These are phyloP conservation scores for Zaprionus vittiger DNA, from an alignment of 1,140 invertebrate genomes.

Conservation along the genomic window DNA sequence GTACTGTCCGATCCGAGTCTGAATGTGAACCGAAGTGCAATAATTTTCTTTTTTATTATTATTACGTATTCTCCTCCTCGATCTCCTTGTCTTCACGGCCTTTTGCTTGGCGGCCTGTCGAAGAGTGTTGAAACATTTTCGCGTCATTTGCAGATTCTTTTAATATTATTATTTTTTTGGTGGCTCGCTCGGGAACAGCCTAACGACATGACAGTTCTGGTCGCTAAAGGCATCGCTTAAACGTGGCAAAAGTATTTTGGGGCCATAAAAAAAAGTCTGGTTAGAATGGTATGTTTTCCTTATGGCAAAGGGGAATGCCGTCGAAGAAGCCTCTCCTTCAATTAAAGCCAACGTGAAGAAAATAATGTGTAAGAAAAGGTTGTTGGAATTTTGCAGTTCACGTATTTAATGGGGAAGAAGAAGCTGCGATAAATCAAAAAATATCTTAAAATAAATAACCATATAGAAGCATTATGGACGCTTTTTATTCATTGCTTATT, in stretches of 20 bases:
- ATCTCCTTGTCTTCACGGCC: background rate
- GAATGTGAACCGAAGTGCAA: constrained; percentile 80
- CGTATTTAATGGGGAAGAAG: background rate
- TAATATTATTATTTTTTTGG: constrained; percentile 69
- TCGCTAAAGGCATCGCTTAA: constrained; percentile 38
- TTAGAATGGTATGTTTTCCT: constrained; percentile 24
- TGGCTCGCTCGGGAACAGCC: constrained; percentile 39
- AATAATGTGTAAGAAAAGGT: constrained; percentile 13
- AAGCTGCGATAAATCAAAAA: constrained; percentile 1
- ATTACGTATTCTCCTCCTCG: constrained; percentile 62
- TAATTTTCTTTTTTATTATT: constrained; percentile 82
- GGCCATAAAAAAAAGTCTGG: constrained; percentile 15
- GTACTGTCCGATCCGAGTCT: constrained; percentile 75
- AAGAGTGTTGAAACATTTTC: constrained; percentile 80
- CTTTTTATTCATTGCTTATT: background rate
- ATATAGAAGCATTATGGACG: background rate
- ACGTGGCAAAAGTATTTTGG: constrained; percentile 29
- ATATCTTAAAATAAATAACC: background rate
- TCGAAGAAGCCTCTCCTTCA: constrained; percentile 19
- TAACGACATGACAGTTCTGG: constrained; percentile 57
- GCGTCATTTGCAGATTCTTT: constrained; percentile 82
- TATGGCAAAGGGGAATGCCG: background rate
- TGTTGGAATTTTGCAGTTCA: constrained; percentile 11
- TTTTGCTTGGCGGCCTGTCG: constrained; percentile 28
- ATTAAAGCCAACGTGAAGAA: constrained; percentile 23